These are phyloP conservation scores for Drosophila stalkeri DNA, from an alignment of 2,888 invertebrate genomes.

Conservation along the genomic window DNA sequence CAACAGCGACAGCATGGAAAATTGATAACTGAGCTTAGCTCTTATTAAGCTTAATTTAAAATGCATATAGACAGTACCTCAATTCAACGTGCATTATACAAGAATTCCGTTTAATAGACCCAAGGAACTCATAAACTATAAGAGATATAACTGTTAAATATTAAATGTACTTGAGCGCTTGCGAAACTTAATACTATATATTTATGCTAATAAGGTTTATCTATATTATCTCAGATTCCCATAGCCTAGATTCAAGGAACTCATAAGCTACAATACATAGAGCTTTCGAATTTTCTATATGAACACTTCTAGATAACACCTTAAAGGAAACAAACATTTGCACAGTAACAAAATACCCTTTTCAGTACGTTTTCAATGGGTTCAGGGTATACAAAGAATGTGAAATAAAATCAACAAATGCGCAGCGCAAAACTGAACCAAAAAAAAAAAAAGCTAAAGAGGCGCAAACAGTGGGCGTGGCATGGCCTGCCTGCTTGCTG, in stretches of 20 bases:
- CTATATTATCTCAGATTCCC: background rate
- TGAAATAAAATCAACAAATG: slow-evolving; percentile 55
- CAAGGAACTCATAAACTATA: background rate
- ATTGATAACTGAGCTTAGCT: background rate
- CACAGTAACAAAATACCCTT: background rate
- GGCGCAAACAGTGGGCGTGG: background rate
- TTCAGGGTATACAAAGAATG: slow-evolving; percentile 14
- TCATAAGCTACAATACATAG: background rate
- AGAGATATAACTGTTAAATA: background rate
- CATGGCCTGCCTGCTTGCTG: background rate
- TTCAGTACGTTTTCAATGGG: slow-evolving; percentile 1
- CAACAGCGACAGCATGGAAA: too few species aligned
- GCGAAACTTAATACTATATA: too few species aligned
- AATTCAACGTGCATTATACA: background rate
- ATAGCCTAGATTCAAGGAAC: background rate
- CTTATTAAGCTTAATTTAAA: background rate
- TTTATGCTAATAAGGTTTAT: background rate
- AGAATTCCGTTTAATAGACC: background rate
- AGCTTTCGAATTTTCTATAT: background rate
- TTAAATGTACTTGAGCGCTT: background rate
- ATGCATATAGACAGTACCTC: background rate
- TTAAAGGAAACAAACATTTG: slow-evolving; percentile 3
- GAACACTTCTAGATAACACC: background rate
- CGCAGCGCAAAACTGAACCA: slow-evolving; percentile 56
- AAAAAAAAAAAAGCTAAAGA: background rate